These are phyloP conservation scores for Pomacea maculata DNA, from an alignment of 1,140 invertebrate species.

Conservation along the genomic window DNA sequence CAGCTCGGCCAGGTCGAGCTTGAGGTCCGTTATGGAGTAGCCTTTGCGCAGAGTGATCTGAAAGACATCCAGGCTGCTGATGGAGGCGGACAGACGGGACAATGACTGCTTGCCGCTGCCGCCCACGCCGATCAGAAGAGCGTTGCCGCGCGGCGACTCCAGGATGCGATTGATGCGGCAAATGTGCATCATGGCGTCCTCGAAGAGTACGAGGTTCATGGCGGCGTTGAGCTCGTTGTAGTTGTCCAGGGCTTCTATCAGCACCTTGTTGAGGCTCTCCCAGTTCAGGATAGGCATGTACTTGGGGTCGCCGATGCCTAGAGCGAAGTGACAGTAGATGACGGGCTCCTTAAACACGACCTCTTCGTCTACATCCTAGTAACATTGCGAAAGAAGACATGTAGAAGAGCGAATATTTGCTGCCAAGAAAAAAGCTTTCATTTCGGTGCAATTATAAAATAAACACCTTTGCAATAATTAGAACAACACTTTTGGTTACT, in stretches of 20 bases:
- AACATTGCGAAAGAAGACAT: constrained; percentile 14
- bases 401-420: no score
- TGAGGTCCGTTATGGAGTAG: constrained; percentile 88
- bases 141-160: constrained; percentile 93
- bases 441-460: no score
- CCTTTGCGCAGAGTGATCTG: constrained; percentile 94
- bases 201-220: constrained; percentile 96
- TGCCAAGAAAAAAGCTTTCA: no score
- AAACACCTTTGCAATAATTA: no score
- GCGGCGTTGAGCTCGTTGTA: constrained; percentile 96
- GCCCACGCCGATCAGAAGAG: constrained; percentile 92
- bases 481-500: no score
- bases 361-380: constrained; percentile 82
- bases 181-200: constrained; percentile 97
- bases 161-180: constrained; percentile 91
- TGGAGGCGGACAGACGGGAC: constrained; percentile 90
- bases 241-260: constrained; percentile 87
- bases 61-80: constrained; percentile 83
- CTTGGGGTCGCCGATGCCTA: constrained; percentile 91
- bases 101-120: constrained; percentile 96
- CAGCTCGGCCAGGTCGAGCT: constrained; percentile 83
- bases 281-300: constrained; percentile 87
- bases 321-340: constrained; percentile 92
- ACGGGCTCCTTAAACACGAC: constrained; percentile 86
- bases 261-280: constrained; percentile 79